These are phyloP conservation scores for Agrotis puta DNA, from an alignment of 2,888 invertebrate genomes.

Conservation along the genomic window DNA sequence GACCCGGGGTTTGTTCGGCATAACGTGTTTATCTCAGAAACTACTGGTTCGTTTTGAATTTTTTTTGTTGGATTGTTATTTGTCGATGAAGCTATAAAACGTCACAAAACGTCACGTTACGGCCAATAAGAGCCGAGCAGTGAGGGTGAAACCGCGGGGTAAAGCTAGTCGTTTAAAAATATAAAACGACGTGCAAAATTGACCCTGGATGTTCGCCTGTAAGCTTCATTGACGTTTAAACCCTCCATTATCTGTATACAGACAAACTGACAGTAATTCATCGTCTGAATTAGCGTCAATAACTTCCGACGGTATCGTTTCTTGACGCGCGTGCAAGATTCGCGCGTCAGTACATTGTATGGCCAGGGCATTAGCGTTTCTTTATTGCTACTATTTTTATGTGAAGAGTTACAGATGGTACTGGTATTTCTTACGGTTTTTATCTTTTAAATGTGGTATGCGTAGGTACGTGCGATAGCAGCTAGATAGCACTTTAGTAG, in stretches of 20 bases:
- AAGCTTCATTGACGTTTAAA: conserved; percentile 44
- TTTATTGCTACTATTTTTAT: conserved; percentile 48
- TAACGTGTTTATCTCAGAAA: no score
- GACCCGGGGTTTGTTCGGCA: no score
- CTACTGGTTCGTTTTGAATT: no score
- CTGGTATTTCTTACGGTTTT: not conserved
- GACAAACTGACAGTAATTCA: conserved; percentile 49
- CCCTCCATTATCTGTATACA: conserved; percentile 38
- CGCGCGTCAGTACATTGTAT: conserved; percentile 52
- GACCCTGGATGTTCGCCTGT: conserved; percentile 12
- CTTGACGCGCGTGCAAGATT: conserved; percentile 32
- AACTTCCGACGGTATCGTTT: conserved; percentile 44
- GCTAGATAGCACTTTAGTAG: no score
- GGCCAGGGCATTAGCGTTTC: conserved; percentile 12
- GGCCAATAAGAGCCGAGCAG: no score
- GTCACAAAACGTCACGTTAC: no score
- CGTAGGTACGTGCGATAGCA: no score
- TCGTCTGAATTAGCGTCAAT: conserved; percentile 38
- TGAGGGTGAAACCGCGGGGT: no score
- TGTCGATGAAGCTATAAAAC: no score
- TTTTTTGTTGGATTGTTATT: no score
- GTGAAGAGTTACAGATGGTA: conserved; percentile 36
- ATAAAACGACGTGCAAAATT: conserved; percentile 27
- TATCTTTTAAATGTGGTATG: not conserved
- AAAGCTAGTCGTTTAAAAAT: no score